phyloP scores from a whole-genome alignment of 2,113 vertebrate genomes.

The Cynopterus brachyotis region DNA sequence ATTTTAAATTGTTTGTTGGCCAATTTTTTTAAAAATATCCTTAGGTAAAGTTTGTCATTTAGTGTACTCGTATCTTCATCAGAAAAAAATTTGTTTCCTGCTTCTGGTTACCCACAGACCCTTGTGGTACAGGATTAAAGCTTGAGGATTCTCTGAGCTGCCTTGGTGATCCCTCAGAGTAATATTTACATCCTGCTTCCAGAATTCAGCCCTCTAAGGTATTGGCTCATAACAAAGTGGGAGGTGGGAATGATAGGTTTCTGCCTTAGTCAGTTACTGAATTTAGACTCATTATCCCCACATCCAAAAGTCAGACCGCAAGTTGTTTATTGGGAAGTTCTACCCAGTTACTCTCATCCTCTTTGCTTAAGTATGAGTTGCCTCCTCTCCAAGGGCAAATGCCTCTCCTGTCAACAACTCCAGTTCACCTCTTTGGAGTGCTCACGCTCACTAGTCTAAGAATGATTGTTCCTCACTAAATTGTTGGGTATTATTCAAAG shows the following conservation, averaged over 20 bases:
- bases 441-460: neutral
- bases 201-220: neutral
- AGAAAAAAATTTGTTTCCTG: neutral
- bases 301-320: neutral
- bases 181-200: neutral
- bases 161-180: neutral
- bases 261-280: neutral
- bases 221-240: no score
- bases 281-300: neutral
- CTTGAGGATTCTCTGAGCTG: neutral
- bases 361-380: neutral
- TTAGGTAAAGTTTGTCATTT: neutral
- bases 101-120: neutral
- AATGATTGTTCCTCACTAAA: neutral
- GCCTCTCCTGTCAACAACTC: neutral
- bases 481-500: neutral
- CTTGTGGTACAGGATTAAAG: neutral
- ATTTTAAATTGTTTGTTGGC: neutral
- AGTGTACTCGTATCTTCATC: neutral
- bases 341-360: accelerated
- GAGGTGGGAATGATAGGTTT: no score
- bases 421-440: neutral
- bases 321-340: neutral
- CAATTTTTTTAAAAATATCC: neutral
- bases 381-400: neutral